Evolutionary conservation across 64 coral and sea anemone species (phyloP).

Genomic region (Anthopleura sola): DNA sequence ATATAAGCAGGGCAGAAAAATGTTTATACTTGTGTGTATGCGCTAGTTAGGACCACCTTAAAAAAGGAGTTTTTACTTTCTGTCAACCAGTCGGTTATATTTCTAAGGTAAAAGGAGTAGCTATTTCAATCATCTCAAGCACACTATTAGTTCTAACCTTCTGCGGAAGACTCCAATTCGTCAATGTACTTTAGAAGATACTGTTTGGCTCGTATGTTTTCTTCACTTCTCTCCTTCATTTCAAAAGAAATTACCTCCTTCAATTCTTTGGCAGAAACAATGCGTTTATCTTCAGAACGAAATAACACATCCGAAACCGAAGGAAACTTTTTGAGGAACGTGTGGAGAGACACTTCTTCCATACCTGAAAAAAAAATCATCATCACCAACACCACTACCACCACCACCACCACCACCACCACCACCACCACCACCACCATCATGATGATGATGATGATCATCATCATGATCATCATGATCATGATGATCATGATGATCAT

Average conservation of each 20-base stretch:
- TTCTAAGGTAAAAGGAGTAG: background rate
- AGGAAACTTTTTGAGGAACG: background rate
- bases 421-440: too few relatives aligned
- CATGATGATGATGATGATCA: too few relatives aligned
- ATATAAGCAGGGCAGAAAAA: too few relatives aligned
- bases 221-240: background rate
- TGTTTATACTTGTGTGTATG: too few relatives aligned
- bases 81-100: background rate
- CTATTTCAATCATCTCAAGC: background rate
- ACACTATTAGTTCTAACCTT: constrained; percentile 7
- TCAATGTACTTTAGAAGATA: background rate
- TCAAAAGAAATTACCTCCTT: background rate
- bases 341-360: background rate
- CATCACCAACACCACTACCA: too few relatives aligned
- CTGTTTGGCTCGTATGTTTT: background rate
- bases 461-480: too few relatives aligned
- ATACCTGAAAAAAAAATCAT: background rate
- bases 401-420: too few relatives aligned
- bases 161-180: background rate
- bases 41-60: too few relatives aligned
- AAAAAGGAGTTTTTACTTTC: too few relatives aligned
- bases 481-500: too few relatives aligned
- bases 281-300: background rate
- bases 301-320: background rate
- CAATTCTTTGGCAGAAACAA: background rate